A percentile compares a stretch with the other conserved stretches of the same genome.
Evolutionary conservation across 2,797 vertebrate species (phyloP).

Genomic region (Sebastes umbrosus): DNA sequence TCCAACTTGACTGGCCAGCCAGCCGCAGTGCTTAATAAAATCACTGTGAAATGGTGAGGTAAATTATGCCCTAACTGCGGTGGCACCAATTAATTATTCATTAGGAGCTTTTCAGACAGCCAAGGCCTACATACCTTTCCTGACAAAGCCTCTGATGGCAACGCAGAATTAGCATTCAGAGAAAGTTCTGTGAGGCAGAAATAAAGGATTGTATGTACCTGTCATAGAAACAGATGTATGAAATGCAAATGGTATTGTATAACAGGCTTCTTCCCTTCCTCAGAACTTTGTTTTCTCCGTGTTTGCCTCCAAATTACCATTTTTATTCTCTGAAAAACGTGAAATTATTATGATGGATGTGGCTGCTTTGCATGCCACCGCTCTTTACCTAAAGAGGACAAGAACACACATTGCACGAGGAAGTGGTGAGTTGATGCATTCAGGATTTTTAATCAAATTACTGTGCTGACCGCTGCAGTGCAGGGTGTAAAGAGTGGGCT

Average conservation of each 20-base stretch:
- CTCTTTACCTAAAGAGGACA: conserved; percentile 11
- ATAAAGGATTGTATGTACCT: conserved; percentile 65
- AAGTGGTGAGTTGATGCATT: conserved; percentile 13
- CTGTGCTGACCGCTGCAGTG: conserved; percentile 14
- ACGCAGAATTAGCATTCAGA: conserved; percentile 69
- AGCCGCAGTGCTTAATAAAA: conserved; percentile 74
- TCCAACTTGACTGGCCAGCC: conserved; percentile 68
- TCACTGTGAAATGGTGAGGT: conserved; percentile 69
- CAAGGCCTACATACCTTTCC: conserved; percentile 64
- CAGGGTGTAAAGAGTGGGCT: background rate
- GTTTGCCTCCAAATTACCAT: conserved; percentile 44
- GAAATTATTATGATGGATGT: conserved; percentile 49
- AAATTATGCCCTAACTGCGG: conserved; percentile 78
- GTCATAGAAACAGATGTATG: conserved; percentile 69
- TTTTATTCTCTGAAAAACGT: conserved; percentile 50
- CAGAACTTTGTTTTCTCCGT: conserved; percentile 40
- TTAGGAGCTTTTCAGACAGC: conserved; percentile 69
- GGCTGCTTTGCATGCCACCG: background rate
- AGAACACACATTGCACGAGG: background rate
- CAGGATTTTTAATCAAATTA: conserved; percentile 26
- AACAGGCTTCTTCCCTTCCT: conserved; percentile 32
- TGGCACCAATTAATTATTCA: conserved; percentile 82
- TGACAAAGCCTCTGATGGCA: conserved; percentile 67
- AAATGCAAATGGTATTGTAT: conserved; percentile 74
- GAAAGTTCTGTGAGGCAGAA: conserved; percentile 51